A percentile compares a stretch with the other conserved stretches of the same genome.
Conservation (phyloP, 1,140 invertebrate species). For the Pomacea maculata region DNA sequence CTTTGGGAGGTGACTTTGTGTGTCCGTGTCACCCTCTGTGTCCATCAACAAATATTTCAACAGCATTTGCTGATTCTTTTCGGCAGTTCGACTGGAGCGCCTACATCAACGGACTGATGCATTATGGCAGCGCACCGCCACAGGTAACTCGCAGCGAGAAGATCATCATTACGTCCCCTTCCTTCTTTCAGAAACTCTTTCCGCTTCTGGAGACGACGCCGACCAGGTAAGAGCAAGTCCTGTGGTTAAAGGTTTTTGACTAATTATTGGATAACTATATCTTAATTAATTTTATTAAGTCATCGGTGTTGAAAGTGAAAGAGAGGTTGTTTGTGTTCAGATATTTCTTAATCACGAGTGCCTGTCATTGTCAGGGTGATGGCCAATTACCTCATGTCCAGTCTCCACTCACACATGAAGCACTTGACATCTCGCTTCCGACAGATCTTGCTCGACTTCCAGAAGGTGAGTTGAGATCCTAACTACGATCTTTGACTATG, state of each 20-base stretch:
- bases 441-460: constrained; percentile 1
- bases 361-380: constrained; percentile 8
- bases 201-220: constrained; percentile 32
- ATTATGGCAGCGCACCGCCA: constrained; percentile 16
- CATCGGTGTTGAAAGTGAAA: too few relatives aligned
- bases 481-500: too few relatives aligned
- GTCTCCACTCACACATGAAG: neutral
- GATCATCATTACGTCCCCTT: constrained; percentile 21
- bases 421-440: constrained; percentile 1
- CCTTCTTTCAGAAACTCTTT: constrained; percentile 30
- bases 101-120: constrained; percentile 34
- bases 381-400: constrained; percentile 23
- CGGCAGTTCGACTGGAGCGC: constrained; percentile 45
- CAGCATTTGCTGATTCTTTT: neutral
- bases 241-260: too few relatives aligned
- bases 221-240: constrained; percentile 13
- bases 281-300: too few relatives aligned
- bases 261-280: too few relatives aligned
- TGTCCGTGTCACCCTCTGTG: too few relatives aligned
- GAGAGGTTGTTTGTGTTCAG: too few relatives aligned
- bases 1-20: too few relatives aligned
- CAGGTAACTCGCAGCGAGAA: constrained; percentile 25
- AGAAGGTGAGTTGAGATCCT: neutral
- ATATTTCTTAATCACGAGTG: neutral
- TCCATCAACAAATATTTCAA: too few relatives aligned